Conservation (phyloP, 2,113 vertebrate species). For the Delphinapterus leucas region DNA sequence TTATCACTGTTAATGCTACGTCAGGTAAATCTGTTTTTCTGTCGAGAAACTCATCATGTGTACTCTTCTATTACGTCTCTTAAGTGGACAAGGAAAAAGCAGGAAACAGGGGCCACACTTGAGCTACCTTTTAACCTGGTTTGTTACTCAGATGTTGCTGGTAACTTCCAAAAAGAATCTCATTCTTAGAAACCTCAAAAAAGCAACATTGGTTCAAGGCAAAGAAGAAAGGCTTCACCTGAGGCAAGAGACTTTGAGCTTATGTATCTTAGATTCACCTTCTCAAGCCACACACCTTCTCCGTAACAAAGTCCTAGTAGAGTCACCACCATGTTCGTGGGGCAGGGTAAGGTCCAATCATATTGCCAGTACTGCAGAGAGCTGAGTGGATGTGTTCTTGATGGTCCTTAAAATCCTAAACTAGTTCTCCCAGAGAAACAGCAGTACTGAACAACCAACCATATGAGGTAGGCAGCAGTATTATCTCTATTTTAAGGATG, state of each 20-base stretch:
- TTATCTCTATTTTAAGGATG: background rate
- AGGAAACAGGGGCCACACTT: background rate
- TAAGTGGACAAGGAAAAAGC: background rate
- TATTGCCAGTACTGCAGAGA: background rate
- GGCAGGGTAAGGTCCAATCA: background rate
- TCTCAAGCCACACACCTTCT: background rate
- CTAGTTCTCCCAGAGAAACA: background rate
- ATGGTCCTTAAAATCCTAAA: background rate
- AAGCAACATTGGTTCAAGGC: background rate
- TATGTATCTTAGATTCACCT: background rate
- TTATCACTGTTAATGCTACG: background rate
- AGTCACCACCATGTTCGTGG: background rate
- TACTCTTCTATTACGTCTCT: background rate
- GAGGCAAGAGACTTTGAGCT: slow-evolving; percentile 12
- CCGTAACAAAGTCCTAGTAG: background rate
- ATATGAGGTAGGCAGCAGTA: background rate
- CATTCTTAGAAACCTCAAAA: background rate
- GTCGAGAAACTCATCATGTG: background rate
- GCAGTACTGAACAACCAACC: background rate
- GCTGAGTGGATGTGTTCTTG: background rate
- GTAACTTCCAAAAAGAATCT: background rate
- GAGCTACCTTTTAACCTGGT: background rate
- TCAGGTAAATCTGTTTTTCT: background rate
- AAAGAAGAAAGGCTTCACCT: background rate
- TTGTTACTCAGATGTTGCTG: background rate